Conservation (phyloP, 2,113 vertebrate genomes). For the Lontra canadensis region DNA sequence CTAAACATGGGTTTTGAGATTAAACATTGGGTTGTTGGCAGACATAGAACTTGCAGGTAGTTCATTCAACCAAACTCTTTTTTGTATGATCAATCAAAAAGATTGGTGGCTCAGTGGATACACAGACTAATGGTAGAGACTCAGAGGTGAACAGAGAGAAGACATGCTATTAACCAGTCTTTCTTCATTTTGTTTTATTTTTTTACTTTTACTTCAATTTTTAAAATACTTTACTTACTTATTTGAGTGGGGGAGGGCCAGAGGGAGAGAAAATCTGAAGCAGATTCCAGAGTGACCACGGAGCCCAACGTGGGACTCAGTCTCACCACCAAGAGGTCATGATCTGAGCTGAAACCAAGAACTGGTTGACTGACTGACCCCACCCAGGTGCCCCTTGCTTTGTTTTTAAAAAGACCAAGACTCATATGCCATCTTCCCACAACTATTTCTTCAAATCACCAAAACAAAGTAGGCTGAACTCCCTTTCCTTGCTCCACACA, state of each 20-base stretch:
- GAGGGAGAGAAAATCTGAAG: background rate
- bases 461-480: background rate
- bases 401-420: background rate
- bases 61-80: background rate
- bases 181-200: conserved; percentile 7
- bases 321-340: background rate
- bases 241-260: background rate
- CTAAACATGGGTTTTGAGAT: background rate
- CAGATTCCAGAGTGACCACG: background rate
- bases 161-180: background rate
- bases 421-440: background rate
- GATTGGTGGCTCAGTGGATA: background rate
- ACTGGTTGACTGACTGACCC: background rate
- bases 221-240: background rate
- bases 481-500: background rate
- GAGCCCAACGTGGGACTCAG: background rate
- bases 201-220: background rate
- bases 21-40: background rate
- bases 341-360: background rate
- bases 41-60: background rate
- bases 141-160: background rate
- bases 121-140: background rate
- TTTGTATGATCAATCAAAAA: conserved; percentile 13
- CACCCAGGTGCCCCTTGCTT: background rate
- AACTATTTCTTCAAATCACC: background rate